Base-by-base conservation (phyloP, 2,113 vertebrate genomes). In the Passer montanus region DNA sequence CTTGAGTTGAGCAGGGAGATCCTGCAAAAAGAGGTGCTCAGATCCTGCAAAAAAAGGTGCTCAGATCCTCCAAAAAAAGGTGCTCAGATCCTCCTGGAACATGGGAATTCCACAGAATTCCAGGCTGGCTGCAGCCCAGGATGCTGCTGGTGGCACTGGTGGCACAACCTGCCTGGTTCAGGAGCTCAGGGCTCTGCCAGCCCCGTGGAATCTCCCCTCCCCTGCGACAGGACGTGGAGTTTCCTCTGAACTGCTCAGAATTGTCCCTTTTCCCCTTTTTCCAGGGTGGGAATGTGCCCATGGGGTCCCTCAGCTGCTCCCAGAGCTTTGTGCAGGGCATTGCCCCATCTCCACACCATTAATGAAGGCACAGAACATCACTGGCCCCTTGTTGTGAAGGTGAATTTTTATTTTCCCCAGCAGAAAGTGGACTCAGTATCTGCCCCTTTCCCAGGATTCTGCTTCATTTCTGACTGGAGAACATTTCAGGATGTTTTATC, bases 191-290 rank as follows among this genome's bases (percentile, higher is more conserved):
- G 26, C 68, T 62, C 37, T 72, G 46, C 67, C 68, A 63, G 49
- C 49, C 18, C 59, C 8, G 0, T 2, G 4, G 52, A 20, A 39
- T 31, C 7, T 2, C 19, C 28, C 11, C 52, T 60, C 14, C 30
- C 6, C 33, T 4, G 20, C 43, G 31, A 15, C 62, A 41, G 67
- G 10, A 3, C 1, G 8, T 28, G 9, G 4, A 2, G 2, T 39
- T 77, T 37, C 46, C 68, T 87, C 22, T 23, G 50, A 60, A 1
- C 13, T 33, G 5, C 3, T 2, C 4, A 33, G 11, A 16, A 15
- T 22, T 35, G 4, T 13, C 10, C 1, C 0, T 47, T 82, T 21
- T 16, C 2, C 8, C 2, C 0, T 22, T 77, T 26, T 28, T 37
- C 13, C 55, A 5, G 18, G n/a, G 2, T 39, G 76, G 37, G 56